Evolutionary conservation across 2,888 invertebrate species (phyloP).

Genomic region (Drosophila borborema): DNA sequence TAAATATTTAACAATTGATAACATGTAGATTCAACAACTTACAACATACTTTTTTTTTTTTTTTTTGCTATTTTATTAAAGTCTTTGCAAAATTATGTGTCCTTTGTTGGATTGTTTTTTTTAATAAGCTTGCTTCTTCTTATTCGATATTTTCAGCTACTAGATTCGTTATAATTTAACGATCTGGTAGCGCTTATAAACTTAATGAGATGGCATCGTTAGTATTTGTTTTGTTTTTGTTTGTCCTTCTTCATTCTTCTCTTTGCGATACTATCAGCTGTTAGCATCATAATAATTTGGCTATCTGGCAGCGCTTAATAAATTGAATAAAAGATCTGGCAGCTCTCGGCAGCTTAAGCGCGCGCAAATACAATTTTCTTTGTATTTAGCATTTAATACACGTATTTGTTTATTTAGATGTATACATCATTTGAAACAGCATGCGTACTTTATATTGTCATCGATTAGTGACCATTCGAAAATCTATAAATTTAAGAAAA

Average conservation of each 20-base stretch:
- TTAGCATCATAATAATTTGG: background rate
- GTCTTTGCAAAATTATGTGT: conserved; percentile 24
- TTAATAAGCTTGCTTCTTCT: conserved; percentile 23
- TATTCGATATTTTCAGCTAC: conserved; percentile 8
- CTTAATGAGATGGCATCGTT: background rate
- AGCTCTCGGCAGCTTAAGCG: background rate
- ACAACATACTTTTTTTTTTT: background rate
- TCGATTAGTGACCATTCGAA: background rate
- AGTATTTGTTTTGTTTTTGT: background rate
- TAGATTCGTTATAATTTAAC: background rate
- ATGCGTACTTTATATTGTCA: conserved; percentile 11
- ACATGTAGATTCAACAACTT: no score
- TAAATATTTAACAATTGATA: background rate
- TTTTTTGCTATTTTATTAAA: background rate
- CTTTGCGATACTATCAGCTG: background rate
- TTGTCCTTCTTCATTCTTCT: conserved; percentile 1
- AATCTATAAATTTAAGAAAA: conserved; percentile 17
- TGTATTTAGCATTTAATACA: background rate
- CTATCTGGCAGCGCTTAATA: conserved; percentile 16
- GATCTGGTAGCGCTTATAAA: conserved; percentile 22
- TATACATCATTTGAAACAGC: background rate
- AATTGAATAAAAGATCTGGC: background rate
- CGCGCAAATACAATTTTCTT: background rate
- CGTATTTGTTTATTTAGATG: background rate
- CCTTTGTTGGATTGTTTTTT: conserved; percentile 30